These are phyloP conservation scores for Aldrovandia affinis DNA, from an alignment of 2,797 vertebrate species.

Conservation along the genomic window DNA sequence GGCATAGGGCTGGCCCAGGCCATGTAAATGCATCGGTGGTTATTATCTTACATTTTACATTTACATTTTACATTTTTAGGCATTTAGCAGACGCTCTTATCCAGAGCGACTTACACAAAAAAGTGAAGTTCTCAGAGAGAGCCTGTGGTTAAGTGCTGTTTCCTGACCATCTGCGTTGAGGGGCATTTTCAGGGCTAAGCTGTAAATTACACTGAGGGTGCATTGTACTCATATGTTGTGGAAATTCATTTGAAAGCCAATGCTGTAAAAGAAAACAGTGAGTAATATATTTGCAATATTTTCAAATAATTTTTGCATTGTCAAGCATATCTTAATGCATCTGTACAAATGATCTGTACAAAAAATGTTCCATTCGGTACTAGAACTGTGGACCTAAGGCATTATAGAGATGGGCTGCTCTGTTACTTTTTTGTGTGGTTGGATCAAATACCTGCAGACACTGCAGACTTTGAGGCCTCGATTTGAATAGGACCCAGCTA, in stretches of 20 bases:
- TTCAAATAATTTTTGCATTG: not conserved
- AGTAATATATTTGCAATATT: not conserved
- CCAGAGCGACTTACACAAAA: no score
- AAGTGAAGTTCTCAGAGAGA: no score
- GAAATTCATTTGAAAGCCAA: not conserved
- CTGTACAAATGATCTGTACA: not conserved
- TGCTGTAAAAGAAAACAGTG: not conserved
- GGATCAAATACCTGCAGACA: no score
- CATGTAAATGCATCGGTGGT: no score
- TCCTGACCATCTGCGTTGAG: no score
- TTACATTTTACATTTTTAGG: no score
- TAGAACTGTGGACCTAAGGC: not conserved
- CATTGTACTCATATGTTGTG: not conserved
- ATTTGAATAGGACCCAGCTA: no score
- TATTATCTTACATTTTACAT: no score
- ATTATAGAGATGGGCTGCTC: not conserved
- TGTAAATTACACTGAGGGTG: not conserved
- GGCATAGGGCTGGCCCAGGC: not conserved
- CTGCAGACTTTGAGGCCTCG: no score
- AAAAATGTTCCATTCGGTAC: not conserved
- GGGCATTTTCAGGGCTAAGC: not conserved
- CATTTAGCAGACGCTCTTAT: no score
- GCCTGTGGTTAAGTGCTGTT: no score
- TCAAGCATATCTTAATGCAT: not conserved
- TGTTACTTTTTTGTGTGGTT: not conserved